These are phyloP conservation scores for Panorpa germanica DNA, from an alignment of 2,888 invertebrate species.

Conservation along the genomic window DNA sequence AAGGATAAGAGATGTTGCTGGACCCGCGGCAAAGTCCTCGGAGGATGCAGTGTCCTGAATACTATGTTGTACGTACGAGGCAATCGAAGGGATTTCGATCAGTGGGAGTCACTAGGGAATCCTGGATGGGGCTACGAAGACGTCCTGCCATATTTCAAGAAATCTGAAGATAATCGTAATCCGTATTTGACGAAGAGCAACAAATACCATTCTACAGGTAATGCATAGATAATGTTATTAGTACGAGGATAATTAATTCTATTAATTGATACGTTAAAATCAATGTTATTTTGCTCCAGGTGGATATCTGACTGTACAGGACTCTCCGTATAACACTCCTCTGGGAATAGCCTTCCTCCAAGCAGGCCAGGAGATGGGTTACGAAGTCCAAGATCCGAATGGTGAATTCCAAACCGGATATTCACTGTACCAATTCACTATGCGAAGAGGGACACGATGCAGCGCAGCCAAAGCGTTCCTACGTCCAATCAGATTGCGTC, in stretches of 20 bases:
- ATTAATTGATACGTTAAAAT: too few species aligned
- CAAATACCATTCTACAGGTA: constrained; percentile 52
- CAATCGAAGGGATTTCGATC: constrained; percentile 68
- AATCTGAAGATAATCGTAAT: constrained; percentile 74
- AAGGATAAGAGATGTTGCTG: constrained; percentile 66
- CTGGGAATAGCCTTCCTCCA: constrained; percentile 69
- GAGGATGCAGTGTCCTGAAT: constrained; percentile 74
- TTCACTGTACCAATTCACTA: constrained; percentile 75
- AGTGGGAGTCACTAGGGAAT: constrained; percentile 73
- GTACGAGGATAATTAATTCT: too few species aligned
- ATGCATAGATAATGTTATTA: constrained; percentile 10
- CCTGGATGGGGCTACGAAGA: constrained; percentile 77
- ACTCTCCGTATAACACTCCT: constrained; percentile 63
- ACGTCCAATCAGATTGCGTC: constrained; percentile 53
- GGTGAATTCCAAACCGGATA: constrained; percentile 76
- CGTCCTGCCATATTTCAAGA: constrained; percentile 65
- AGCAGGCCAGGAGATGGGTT: constrained; percentile 85
- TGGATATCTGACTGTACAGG: constrained; percentile 67
- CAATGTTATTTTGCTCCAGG: constrained; percentile 64
- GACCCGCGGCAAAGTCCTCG: constrained; percentile 79
- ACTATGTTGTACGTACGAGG: constrained; percentile 86
- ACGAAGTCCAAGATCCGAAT: constrained; percentile 70
- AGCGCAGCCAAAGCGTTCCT: constrained; percentile 75
- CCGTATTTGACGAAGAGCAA: constrained; percentile 64
- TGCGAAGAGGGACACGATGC: constrained; percentile 65